These are phyloP conservation scores for Thamnophis sirtalis DNA, from an alignment of 2,113 vertebrate species.

Conservation along the genomic window DNA sequence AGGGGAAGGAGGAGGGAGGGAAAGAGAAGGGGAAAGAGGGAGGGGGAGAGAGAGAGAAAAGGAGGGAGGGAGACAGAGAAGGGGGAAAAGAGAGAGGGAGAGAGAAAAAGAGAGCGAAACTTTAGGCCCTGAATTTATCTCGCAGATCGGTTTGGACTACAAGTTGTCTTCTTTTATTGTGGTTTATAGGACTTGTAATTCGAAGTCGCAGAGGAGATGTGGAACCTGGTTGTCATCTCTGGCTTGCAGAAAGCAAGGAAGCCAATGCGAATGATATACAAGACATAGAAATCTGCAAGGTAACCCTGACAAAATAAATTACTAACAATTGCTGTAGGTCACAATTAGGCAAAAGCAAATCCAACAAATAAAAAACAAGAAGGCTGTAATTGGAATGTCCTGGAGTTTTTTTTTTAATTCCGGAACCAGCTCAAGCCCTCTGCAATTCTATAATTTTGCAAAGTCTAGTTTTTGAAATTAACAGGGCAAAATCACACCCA, in stretches of 20 bases:
- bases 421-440: not conserved
- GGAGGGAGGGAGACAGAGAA: too few relatives aligned
- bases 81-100: too few relatives aligned
- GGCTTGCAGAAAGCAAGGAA: not conserved
- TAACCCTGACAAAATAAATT: not conserved
- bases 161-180: not conserved
- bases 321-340: not conserved
- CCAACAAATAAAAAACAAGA: not conserved
- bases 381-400: not conserved
- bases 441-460: not conserved
- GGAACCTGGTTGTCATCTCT: not conserved
- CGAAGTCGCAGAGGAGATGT: not conserved
- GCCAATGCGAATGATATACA: not conserved
- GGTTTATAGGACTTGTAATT: not conserved
- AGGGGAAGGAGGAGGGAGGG: too few relatives aligned
- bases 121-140: too few relatives aligned
- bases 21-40: too few relatives aligned
- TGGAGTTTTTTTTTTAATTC: not conserved
- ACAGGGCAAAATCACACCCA: too few relatives aligned
- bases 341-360: not conserved
- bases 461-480: not conserved
- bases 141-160: too few relatives aligned
- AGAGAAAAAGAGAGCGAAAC: too few relatives aligned
- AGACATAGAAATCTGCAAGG: not conserved
- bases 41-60: too few relatives aligned